Evolutionary conservation across 2,113 vertebrate genomes (phyloP), one percentile per base, ranked within the genome.

Genomic region (Scomber scombrus): DNA sequence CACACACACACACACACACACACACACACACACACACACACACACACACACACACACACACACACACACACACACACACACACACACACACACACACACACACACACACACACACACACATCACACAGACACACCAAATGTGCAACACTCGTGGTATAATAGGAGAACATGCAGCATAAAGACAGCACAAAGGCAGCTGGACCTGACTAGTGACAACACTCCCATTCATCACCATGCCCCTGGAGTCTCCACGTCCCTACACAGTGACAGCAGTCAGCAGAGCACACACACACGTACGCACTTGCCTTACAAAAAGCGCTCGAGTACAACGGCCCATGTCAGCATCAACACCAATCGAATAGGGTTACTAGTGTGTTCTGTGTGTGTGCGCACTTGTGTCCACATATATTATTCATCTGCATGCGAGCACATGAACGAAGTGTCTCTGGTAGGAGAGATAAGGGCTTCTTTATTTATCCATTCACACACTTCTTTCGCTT

Each of bases 371-470:
- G 72, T 81, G 85, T 57, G 64, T 52, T 29, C 54, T 18, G 62
- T 26, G 72, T 52, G 62, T 19, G 60, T 66, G 15, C 73, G 52
- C 40, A 70, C 65, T 18, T 51, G 64, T 63, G 9, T 70, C 62
- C 81, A 88, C 92, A 92, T 91, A 90, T 91, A 93, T 94, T 94
- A 95, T 94, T 94, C 89, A 94, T 94, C 87, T 90, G 86, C 93
- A 93, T 92, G 90, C 82, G 52, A 80, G 81, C 85, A 75, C 93
- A 91, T 93, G 90, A 92, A 89, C 81, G 12, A 74, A 92, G 92
- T 76, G 92, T 92, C 93, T 93, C 92, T 94, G 93, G 78, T 76
- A 69, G 80, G 55, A 73, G 87, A 88, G 93, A 95, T 95, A 94
- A 94, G 92, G 68, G 72, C 79, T 84, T 89, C 92, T 93, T 93